Evolutionary conservation across 2,797 vertebrate species (phyloP).

Genomic region (Nothura maculosa): DNA sequence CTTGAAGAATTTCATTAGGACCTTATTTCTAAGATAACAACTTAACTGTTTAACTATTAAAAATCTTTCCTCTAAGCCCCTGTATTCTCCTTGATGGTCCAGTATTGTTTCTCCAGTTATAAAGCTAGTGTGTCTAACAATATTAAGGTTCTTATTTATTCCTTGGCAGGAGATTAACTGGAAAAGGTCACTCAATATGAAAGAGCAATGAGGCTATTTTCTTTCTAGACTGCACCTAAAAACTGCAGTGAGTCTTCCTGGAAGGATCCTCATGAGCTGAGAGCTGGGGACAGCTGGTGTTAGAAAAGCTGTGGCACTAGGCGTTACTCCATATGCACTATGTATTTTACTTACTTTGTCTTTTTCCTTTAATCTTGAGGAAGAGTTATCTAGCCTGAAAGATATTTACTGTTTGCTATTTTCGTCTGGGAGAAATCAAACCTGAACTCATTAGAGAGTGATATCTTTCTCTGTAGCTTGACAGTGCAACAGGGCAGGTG

Average conservation of each 20-base stretch:
- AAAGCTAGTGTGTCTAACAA: neutral
- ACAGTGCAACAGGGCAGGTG: neutral
- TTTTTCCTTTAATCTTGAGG: slow-evolving; percentile 8
- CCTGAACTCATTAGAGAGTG: slow-evolving; percentile 23
- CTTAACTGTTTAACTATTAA: neutral
- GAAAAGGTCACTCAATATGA: neutral
- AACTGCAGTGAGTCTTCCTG: neutral
- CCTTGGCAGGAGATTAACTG: neutral
- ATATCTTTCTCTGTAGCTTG: neutral
- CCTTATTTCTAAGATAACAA: neutral
- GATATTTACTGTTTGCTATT: neutral
- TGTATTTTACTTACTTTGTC: neutral
- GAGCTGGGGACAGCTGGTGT: neutral
- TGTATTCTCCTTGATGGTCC: neutral
- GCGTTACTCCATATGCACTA: neutral
- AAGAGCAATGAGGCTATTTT: neutral
- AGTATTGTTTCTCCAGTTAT: neutral
- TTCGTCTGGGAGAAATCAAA: slow-evolving; percentile 24
- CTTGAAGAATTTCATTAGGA: neutral
- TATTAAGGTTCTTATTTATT: neutral
- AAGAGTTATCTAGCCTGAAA: neutral
- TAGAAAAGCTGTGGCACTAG: accelerated
- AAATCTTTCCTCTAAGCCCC: neutral
- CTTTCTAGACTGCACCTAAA: neutral
- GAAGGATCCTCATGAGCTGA: neutral